Percentiles rank a stretch among this genome's conserved stretches.
Evolutionary conservation across 2,888 invertebrate species (phyloP).

Genomic region (Drosophila pegasa): DNA sequence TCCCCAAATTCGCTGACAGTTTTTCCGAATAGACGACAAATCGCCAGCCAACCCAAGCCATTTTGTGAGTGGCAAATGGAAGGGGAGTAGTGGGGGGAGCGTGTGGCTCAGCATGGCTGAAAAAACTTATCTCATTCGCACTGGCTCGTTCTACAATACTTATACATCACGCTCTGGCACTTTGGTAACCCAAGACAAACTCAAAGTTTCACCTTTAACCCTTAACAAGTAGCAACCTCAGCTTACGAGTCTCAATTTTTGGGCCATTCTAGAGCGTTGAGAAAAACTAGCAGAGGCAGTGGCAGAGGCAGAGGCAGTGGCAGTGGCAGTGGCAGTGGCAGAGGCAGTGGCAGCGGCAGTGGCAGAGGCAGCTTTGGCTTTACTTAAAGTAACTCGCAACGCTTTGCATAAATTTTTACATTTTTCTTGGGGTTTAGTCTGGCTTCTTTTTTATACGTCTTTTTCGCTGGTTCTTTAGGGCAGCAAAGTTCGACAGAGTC

Average conservation of each 20-base stretch:
- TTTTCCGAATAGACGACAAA: constrained; percentile 51
- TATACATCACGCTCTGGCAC: constrained; percentile 62
- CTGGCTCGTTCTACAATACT: constrained; percentile 42
- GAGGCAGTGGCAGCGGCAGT: not conserved
- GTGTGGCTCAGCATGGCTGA: constrained; percentile 3
- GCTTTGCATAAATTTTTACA: constrained; percentile 76
- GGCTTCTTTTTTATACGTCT: constrained; percentile 1
- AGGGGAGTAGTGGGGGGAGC: not conserved
- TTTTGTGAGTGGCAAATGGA: constrained; percentile 4
- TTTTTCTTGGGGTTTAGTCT: constrained; percentile 26
- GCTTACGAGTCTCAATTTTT: constrained; percentile 64
- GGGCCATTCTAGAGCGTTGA: constrained; percentile 36
- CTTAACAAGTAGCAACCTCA: constrained; percentile 62
- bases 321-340: too few species aligned
- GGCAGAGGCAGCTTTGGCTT: constrained; percentile 57
- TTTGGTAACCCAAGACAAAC: constrained; percentile 63
- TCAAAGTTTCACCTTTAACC: constrained; percentile 67
- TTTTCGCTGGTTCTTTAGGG: constrained; percentile 27
- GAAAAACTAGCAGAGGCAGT: constrained; percentile 52
- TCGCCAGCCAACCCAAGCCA: constrained; percentile 34
- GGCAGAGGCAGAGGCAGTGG: constrained; percentile 16
- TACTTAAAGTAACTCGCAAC: constrained; percentile 75
- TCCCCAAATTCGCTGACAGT: constrained; percentile 51
- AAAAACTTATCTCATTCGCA: constrained; percentile 58
- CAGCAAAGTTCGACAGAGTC: constrained; percentile 75